Evolutionary conservation across 1,140 invertebrate species (phyloP).

Genomic region (Danaus plexippus): DNA sequence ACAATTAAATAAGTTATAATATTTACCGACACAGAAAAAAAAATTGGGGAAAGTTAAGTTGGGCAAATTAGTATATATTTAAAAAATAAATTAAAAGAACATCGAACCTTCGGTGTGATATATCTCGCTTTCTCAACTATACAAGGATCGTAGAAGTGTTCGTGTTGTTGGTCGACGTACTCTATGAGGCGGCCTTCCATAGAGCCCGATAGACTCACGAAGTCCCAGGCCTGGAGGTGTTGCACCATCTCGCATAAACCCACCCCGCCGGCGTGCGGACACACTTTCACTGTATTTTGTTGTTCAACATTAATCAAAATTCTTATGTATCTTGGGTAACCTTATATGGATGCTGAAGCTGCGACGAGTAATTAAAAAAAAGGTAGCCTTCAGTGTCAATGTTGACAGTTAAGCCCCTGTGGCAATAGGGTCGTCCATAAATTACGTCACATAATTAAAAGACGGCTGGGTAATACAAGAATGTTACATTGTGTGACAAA

Average conservation of each 20-base stretch:
- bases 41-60: neutral
- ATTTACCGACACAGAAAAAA: no score
- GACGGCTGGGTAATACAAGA: no score
- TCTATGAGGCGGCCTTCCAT: slow-evolving; percentile 84
- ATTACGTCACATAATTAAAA: no score
- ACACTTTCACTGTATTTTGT: slow-evolving; percentile 82
- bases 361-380: no score
- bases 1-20: neutral
- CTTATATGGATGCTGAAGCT: no score
- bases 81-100: slow-evolving; percentile 9
- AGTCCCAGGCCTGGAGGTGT: slow-evolving; percentile 93
- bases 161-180: slow-evolving; percentile 91
- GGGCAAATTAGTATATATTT: neutral
- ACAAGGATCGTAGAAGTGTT: slow-evolving; percentile 87
- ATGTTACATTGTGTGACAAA: no score
- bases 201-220: slow-evolving; percentile 79
- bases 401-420: no score
- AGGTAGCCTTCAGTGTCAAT: no score
- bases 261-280: slow-evolving; percentile 93
- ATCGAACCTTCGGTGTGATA: slow-evolving; percentile 76
- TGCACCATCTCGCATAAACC: slow-evolving; percentile 95
- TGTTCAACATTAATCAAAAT: no score
- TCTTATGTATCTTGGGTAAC: no score
- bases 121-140: slow-evolving; percentile 80
- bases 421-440: no score